A percentile compares a stretch with the other conserved stretches of the same genome.
Conservation (phyloP, 2,797 vertebrate genomes). For the Aplochiton taeniatus region DNA sequence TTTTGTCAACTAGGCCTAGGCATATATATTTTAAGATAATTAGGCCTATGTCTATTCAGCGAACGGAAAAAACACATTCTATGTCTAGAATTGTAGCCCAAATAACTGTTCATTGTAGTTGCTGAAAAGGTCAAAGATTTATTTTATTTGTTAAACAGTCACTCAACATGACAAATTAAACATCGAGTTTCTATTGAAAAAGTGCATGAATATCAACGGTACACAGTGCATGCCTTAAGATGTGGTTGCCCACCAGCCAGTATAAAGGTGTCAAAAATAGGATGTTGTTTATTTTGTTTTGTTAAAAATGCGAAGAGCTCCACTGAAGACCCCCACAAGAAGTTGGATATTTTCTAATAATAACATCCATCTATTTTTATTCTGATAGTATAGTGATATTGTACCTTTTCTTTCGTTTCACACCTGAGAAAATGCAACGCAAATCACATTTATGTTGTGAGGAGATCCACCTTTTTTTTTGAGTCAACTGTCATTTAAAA, state of each 20-base stretch:
- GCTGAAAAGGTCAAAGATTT: conserved; percentile 15
- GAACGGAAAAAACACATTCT: too few relatives aligned
- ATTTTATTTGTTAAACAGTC: conserved; percentile 20
- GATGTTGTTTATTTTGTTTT: conserved; percentile 24
- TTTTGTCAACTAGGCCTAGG: too few relatives aligned
- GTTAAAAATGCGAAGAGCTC: conserved; percentile 15
- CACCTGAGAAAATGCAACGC: conserved; percentile 9
- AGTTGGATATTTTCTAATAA: too few relatives aligned
- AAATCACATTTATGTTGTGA: not conserved
- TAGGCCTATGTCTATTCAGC: too few relatives aligned
- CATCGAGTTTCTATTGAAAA: conserved; percentile 25
- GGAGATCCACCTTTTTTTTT: not conserved
- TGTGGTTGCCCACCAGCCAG: conserved; percentile 28
- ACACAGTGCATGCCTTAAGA: conserved; percentile 52
- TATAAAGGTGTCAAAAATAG: conserved; percentile 63
- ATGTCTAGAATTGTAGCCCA: not conserved
- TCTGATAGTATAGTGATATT: too few relatives aligned
- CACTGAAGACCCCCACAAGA: too few relatives aligned
- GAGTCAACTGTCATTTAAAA: too few relatives aligned
- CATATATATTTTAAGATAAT: too few relatives aligned
- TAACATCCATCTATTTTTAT: too few relatives aligned
- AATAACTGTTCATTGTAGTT: not conserved
- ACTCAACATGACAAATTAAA: conserved; percentile 13
- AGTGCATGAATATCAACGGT: conserved; percentile 29
- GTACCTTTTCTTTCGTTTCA: not conserved